Percentiles rank a stretch among this genome's conserved stretches.
phyloP scores from a whole-genome alignment of 2,888 invertebrate genomes.

The Timandra comae region DNA sequence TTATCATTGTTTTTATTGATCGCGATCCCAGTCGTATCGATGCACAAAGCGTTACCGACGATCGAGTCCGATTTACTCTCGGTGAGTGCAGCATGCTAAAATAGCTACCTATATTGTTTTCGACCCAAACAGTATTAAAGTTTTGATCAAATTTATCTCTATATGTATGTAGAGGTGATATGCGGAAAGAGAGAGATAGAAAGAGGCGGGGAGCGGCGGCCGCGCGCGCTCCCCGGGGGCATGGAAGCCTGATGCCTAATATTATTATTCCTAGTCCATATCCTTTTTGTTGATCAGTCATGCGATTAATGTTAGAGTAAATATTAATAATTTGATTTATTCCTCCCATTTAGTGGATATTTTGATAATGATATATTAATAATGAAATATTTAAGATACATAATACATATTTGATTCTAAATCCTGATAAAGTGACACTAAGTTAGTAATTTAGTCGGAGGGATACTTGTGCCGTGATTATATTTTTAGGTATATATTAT shows the following conservation, averaged over 20 bases:
- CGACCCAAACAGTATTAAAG: constrained; percentile 68
- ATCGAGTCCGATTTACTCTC: constrained; percentile 62
- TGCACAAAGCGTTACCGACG: constrained; percentile 71
- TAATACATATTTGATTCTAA: constrained; percentile 78
- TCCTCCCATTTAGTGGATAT: constrained; percentile 78
- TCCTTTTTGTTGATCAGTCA: constrained; percentile 77
- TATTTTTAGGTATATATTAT: constrained; percentile 78
- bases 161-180: constrained; percentile 69
- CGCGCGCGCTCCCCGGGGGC: constrained; percentile 40
- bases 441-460: constrained; percentile 77
- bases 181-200: constrained; percentile 63
- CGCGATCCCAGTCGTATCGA: constrained; percentile 62
- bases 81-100: constrained; percentile 48
- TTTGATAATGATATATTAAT: constrained; percentile 78
- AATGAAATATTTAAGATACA: constrained; percentile 78
- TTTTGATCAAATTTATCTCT: constrained; percentile 65
- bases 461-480: constrained; percentile 78
- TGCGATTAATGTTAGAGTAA: constrained; percentile 75
- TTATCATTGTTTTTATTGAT: constrained; percentile 59
- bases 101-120: constrained; percentile 62
- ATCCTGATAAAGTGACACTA: constrained; percentile 78
- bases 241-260: constrained; percentile 71
- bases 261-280: constrained; percentile 77
- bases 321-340: constrained; percentile 77
- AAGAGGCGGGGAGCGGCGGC: constrained; percentile 40